Base-by-base conservation (phyloP, 2,888 invertebrate species). In the Iselma pallidipennis region DNA sequence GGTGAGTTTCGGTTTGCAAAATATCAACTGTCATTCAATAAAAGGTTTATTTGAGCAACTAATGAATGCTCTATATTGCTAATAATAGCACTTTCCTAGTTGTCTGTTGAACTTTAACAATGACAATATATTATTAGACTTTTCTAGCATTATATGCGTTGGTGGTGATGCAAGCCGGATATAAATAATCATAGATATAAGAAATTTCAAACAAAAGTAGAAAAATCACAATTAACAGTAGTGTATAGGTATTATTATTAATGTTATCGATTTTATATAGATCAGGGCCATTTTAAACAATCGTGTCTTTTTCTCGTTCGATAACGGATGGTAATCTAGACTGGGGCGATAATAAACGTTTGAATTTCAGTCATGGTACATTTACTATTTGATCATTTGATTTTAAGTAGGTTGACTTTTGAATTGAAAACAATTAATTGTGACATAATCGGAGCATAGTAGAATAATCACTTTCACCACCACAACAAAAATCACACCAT, bases 41-140 rank as follows among this genome's bases (percentile, higher is more conserved):
- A 62, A 56, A 42, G 65, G 59, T 64, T 61, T 61, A 63, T 54
- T 66, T 66, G 59, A 66, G 53, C 67, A 61, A 51, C 53, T 61
- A 66, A 69, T 65, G 51, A 61, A 42, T 65, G 67, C 66, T 66
- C 69, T 55, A 70, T 61, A 66, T 69, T 66, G 59, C 59, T 52
- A 52, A 14, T 21, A 29, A 57, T 45, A 23, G 19, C 42, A 59
- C 49, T 49, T 54, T 0, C 12, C 21, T 2, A 23, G n/a, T 51
- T 21, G 25, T 19, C 26, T 21, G 29, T n/a, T 51, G 51, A 51
- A 51, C 51, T 51, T 51, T 51, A 51, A 29, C 29, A 31, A 51
- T 51, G 14, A 21, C 12, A 25, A 49, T n/a, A 29, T 29, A 29
- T 49, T 23, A 49, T 26, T n/a, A n/a, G n/a, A n/a, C n/a, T n/a